Base-by-base conservation (phyloP, 2,113 vertebrate genomes). In the Scytalopus superciliaris region DNA sequence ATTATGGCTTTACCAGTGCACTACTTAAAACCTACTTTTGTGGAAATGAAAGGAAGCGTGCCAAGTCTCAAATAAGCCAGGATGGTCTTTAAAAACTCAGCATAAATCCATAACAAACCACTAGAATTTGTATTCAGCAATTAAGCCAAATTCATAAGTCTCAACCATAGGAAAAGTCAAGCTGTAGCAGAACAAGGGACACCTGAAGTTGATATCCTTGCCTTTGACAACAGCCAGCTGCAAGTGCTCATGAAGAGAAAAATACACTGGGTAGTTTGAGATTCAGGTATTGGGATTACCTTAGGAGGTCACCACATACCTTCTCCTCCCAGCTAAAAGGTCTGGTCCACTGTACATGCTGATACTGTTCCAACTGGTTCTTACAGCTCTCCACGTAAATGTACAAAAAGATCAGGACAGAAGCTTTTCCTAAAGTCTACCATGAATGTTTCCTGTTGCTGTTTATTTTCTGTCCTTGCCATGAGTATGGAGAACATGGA, bases 331-430 rank as follows among this genome's bases (percentile, higher is more conserved):
- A 27, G 22, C 17, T 37, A 42, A 47, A 30, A 60, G 7, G 3
- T 68, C 40, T 44, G 13, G 6, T 39, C 19, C 7, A 3, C 21
- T 62, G 4, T 1, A 49, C 0, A 0, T 39, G 9, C 21, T 30
- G 28, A 55, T 30, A 50, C 15, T 23, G 19, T 33, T 89, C 50
- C 60, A 69, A 59, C 19, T 2, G 19, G 19, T 56, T 42, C 33
- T 45, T 55, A 31, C 22, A 55, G 14, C 25, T 56, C 55, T n/a
- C 6, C 75, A 49, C 7, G 63, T 25, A 69, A 77, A 74, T 14
- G 22, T 6, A 35, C 12, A 25, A 30, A 60, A 57, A 82, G 9
- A 59, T 13, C 35, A 2, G 7, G 30, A 24, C 7, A 42, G 11
- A 57, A 84, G 31, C 16, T 59, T 68, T 73, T 63, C 27, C 31